Evolutionary conservation across 1,140 invertebrate species (phyloP), one percentile per base, ranked within the genome.

Genomic region (Habropoda laboriosa): DNA sequence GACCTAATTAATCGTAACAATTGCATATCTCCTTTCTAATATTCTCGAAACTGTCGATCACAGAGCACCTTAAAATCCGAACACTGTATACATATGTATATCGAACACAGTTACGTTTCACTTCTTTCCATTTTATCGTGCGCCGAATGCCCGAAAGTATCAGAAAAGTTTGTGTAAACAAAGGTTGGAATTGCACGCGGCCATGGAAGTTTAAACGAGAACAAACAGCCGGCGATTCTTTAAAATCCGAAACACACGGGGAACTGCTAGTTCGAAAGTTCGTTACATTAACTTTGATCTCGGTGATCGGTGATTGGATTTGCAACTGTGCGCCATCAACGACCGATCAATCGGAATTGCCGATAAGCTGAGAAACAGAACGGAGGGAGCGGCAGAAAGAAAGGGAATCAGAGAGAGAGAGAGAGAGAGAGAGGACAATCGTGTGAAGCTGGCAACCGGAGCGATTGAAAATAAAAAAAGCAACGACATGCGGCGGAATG

Each of bases 261-360:
- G 6, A 55, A 40, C 45, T 40, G 24, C 21, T 27, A 18, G 49
- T 24, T 30, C 4, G 16, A 58, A 40, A 42, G 68, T 57, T 71
- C 68, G 35, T 55, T 51, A n/a, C 32, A 71, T 71, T 51, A 51
- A 30, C 51, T 71, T 57, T 55, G 67, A 71, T 57, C 32, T 27
- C 49, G 0, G 4, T 21, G 27, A 71, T 42, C 51, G 32, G 51
- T 40, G 68, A 55, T 71, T 57, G 68, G 13, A 55, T 30, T 57
- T 21, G 38, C 21, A 21, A 27, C 64, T 49, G 30, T 47, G 30
- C 30, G 6, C 64, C 35, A 47, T 35, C 64, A 30, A 49, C 53
- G 49, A 1, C 16, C 67, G 68, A 71, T 71, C 35, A 71, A 71
- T 71, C 51, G 35, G 51, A 71, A 71, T 40, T 57, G 51, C 18